Evolutionary conservation across 2,888 invertebrate genomes (phyloP), one percentile per base, ranked within the genome.

Genomic region (Pyrochroa serraticornis): DNA sequence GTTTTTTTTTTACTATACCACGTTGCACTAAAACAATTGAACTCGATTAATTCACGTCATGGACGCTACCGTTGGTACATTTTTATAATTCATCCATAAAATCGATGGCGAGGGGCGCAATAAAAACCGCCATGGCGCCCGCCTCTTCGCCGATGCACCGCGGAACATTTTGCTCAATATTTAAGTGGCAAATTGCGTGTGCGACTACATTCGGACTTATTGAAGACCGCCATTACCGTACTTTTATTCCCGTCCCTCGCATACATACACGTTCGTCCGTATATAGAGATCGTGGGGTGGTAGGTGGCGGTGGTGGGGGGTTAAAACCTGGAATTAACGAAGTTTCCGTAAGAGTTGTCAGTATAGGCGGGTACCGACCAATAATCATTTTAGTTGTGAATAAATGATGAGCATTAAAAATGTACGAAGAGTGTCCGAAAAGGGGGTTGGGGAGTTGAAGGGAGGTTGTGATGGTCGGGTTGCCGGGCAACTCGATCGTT

Each of bases 381-480:
- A 76, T 77, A 76, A 77, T 77, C 75, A 76, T 76, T 76, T 74
- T 71, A 70, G 62, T 67, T 64, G 67, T 77, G 75, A 77, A 77
- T 77, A 76, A 77, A 76, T 76, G 75, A 77, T 77, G 76, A 75
- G 70, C 72, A 77, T 77, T 77, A 77, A 77, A 77, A 74, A 77
- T 77, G 74, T 71, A 77, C 61, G 69, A 68, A 64, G 66, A 61
- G 64, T 61, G 70, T 65, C 68, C 65, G 67, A 68, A 67, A 66
- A 66, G 65, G 57, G 66, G 67, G 51, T 47, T 57, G 38, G 53
- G 48, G 59, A 50, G 65, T 63, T 63, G 47, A 51, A 38, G 58
- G 53, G 58, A 64, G 72, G 75, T 76, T 75, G 76, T 75, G 74
- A 76, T 74, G 74, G 75, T 72, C 68, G 66, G 62, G 77, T 77